Evolutionary conservation across 2,113 vertebrate genomes (phyloP).

Genomic region (Poeciliopsis turrubarensis): DNA sequence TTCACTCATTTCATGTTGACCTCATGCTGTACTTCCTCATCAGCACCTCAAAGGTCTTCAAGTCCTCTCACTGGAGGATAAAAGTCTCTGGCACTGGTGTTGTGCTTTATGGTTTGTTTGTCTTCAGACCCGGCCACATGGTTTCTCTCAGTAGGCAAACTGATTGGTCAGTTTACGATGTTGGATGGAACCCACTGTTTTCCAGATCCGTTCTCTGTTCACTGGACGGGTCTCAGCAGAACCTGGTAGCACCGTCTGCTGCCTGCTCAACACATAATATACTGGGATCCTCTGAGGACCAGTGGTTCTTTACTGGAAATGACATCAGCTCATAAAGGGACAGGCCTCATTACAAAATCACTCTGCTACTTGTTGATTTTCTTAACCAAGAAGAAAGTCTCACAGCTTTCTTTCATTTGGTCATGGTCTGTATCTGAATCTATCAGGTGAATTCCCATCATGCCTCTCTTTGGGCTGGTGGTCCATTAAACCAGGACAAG

Average conservation of each 20-base stretch:
- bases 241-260: conserved; percentile 21
- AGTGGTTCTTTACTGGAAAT: conserved; percentile 62
- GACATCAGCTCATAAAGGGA: conserved; percentile 70
- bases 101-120: conserved; percentile 53
- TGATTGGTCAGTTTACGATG: conserved; percentile 53
- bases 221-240: conserved; percentile 16
- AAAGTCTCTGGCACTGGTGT: conserved; percentile 46
- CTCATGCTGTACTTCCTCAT: conserved; percentile 35
- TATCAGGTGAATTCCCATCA: conserved; percentile 33
- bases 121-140: conserved; percentile 35
- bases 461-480: conserved; percentile 14
- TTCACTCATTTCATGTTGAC: conserved; percentile 1
- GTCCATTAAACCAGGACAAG: conserved; percentile 2
- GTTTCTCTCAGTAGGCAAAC: conserved; percentile 54
- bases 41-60: conserved; percentile 24
- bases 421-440: conserved; percentile 1
- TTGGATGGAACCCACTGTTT: conserved; percentile 41
- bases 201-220: conserved; percentile 45
- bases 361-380: conserved; percentile 51
- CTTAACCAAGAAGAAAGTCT: conserved; percentile 16
- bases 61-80: conserved; percentile 35
- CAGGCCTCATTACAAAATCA: conserved; percentile 56
- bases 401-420: conserved; percentile 19
- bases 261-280: conserved; percentile 53
- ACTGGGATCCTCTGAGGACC: conserved; percentile 32